Evolutionary conservation across 2,797 vertebrate genomes (phyloP).

Genomic region (Chelon auratus): DNA sequence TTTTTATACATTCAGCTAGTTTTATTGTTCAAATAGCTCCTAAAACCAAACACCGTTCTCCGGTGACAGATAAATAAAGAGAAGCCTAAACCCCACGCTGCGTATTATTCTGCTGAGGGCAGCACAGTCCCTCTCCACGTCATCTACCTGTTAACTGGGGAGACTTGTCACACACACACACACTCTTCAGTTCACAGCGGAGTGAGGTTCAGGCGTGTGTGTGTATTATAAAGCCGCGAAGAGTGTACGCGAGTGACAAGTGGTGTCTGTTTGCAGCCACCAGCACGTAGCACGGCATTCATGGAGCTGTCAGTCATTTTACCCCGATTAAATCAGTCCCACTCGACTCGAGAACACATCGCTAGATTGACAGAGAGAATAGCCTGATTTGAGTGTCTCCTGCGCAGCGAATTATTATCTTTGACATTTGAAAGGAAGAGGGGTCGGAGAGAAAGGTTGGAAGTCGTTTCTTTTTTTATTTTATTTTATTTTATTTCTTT

Average conservation of each 20-base stretch:
- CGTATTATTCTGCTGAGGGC: conserved; percentile 52
- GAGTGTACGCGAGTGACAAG: conserved; percentile 37
- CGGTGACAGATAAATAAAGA: conserved; percentile 4
- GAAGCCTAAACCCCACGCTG: conserved; percentile 25
- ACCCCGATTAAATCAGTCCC: conserved; percentile 47
- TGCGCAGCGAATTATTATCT: conserved; percentile 6
- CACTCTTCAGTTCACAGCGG: not conserved
- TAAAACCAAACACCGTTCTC: not conserved
- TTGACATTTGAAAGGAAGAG: conserved; percentile 50
- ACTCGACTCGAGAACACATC: conserved; percentile 9
- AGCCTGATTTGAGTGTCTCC: not conserved
- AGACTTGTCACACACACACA: conserved; percentile 35
- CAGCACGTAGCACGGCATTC: conserved; percentile 50
- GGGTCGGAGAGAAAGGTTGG: conserved; percentile 25
- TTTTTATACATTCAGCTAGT: not conserved
- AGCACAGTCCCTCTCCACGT: conserved; percentile 41
- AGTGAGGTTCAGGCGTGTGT: not conserved
- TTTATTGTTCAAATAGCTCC: conserved; percentile 4
- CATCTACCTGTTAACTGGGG: conserved; percentile 51
- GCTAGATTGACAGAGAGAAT: conserved; percentile 13
- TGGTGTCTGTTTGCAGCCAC: conserved; percentile 44
- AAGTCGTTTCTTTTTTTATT: conserved; percentile 17
- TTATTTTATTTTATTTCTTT: conserved; percentile 17
- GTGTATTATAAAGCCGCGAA: not conserved
- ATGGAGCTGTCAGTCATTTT: conserved; percentile 61